These are phyloP conservation scores for Archocentrus centrarchus DNA, from an alignment of 2,113 vertebrate genomes.

Conservation along the genomic window DNA sequence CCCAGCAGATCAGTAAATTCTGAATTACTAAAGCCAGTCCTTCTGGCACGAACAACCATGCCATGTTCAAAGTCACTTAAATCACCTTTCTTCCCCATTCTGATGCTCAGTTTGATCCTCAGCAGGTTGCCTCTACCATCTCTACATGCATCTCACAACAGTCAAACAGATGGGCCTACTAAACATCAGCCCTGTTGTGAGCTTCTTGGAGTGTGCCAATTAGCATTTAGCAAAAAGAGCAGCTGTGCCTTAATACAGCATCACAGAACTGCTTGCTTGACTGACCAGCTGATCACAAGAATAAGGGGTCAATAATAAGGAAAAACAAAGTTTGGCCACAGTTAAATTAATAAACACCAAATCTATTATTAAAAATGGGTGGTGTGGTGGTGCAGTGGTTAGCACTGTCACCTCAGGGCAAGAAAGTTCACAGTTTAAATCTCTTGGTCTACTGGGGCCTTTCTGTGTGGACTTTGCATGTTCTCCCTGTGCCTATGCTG, in stretches of 20 bases:
- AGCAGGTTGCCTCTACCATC: background rate
- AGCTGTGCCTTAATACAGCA: background rate
- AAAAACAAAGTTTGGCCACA: background rate
- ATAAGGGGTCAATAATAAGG: background rate
- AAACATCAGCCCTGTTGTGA: background rate
- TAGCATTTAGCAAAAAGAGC: background rate
- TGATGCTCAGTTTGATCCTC: background rate
- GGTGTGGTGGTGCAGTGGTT: background rate
- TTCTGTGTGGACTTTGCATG: background rate
- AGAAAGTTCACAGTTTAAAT: background rate
- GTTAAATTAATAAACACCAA: background rate
- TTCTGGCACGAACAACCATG: accelerated
- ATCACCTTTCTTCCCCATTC: background rate
- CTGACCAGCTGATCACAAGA: background rate
- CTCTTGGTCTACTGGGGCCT: background rate
- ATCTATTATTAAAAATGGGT: background rate
- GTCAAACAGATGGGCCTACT: background rate
- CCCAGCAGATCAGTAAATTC: background rate
- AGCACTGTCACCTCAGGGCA: background rate
- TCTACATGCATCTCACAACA: background rate
- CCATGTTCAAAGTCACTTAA: background rate
- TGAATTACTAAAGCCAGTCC: background rate
- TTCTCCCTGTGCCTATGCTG: background rate
- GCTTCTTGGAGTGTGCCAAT: background rate
- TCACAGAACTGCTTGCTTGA: background rate